Evolutionary conservation across 1,140 invertebrate species (phyloP).

Genomic region (Drosophila paulistorum): DNA sequence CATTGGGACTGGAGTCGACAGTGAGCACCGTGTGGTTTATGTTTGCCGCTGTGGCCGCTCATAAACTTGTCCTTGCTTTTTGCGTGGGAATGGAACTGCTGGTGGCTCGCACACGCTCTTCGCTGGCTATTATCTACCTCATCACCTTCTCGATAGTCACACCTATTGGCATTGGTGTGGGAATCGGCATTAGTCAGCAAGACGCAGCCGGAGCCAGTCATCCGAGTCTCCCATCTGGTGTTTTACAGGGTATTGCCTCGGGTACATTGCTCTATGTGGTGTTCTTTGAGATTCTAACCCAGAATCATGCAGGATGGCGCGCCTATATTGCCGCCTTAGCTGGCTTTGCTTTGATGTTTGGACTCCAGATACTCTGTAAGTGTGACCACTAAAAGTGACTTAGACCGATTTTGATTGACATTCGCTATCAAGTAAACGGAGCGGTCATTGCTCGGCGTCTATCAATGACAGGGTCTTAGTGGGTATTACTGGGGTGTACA

Average conservation of each 20-base stretch:
- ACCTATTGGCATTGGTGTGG: slow-evolving; percentile 90
- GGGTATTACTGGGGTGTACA: not conserved
- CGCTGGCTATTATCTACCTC: slow-evolving; percentile 88
- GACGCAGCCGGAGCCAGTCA: slow-evolving; percentile 83
- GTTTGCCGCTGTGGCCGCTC: slow-evolving; percentile 93
- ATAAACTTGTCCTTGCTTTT: slow-evolving; percentile 95
- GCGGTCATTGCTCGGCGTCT: slow-evolving; percentile 11
- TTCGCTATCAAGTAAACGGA: slow-evolving; percentile 12
- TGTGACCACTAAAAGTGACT: slow-evolving; percentile 61
- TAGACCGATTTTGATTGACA: slow-evolving; percentile 23
- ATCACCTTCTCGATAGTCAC: slow-evolving; percentile 91
- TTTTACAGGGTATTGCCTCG: slow-evolving; percentile 92
- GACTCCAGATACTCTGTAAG: slow-evolving; percentile 90
- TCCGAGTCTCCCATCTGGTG: slow-evolving; percentile 86
- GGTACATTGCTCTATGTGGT: slow-evolving; percentile 95
- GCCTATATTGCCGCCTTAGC: slow-evolving; percentile 88
- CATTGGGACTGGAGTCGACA: slow-evolving; percentile 91
- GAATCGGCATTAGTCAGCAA: slow-evolving; percentile 86
- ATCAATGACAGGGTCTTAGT: slow-evolving; percentile 22
- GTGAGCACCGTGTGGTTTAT: slow-evolving; percentile 90
- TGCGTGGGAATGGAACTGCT: slow-evolving; percentile 92
- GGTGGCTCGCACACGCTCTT: slow-evolving; percentile 86
- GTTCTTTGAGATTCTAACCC: slow-evolving; percentile 94
- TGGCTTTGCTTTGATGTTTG: slow-evolving; percentile 91
- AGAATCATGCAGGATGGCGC: slow-evolving; percentile 88